Conservation (phyloP, 2,888 invertebrate genomes). For the Enoplolaimus lenunculus region DNA sequence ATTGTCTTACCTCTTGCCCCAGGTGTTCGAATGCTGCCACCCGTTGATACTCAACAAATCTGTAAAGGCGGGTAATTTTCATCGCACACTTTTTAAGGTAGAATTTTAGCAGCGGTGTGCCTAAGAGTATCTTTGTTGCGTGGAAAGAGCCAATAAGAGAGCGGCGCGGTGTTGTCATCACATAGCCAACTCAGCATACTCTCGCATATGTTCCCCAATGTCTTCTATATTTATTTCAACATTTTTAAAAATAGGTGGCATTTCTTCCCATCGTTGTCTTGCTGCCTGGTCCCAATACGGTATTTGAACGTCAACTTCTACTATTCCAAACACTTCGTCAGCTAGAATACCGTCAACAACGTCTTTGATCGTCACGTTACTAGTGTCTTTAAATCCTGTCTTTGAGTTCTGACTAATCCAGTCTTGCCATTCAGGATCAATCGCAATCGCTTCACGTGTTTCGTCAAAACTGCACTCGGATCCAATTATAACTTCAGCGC, state of each 20-base stretch:
- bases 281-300: neutral
- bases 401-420: neutral
- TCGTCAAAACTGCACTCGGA: neutral
- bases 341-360: neutral
- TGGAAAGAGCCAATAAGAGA: neutral
- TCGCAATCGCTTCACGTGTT: neutral
- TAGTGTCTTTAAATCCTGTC: neutral
- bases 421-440: neutral
- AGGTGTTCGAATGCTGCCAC: neutral
- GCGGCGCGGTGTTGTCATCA: neutral
- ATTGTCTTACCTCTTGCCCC: too few species aligned
- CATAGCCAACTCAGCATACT: neutral
- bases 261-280: neutral
- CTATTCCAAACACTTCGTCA: neutral
- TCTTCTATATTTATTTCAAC: neutral
- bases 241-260: neutral
- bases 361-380: neutral
- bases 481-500: too few species aligned
- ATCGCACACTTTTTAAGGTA: neutral
- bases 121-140: neutral
- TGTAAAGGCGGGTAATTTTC: neutral
- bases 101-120: neutral
- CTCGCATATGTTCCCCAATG: neutral
- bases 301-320: neutral
- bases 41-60: neutral